Conservation (phyloP, 2,113 vertebrate genomes). For the Tetrax tetrax region DNA sequence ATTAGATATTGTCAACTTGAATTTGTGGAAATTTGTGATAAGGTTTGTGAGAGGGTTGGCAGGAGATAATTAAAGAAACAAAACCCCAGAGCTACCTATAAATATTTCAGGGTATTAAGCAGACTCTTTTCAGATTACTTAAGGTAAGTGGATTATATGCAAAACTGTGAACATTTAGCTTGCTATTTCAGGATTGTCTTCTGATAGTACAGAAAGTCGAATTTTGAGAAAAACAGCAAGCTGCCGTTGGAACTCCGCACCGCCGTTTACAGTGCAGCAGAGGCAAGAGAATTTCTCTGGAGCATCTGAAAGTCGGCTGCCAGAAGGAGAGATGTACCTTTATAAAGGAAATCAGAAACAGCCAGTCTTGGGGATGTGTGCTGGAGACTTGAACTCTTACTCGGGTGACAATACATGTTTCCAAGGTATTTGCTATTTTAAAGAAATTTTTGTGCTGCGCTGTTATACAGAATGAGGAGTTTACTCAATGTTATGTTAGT, state of each 20-base stretch:
- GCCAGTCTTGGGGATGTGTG: constrained; percentile 69
- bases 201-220: background rate
- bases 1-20: background rate
- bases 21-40: background rate
- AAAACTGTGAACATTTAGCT: background rate
- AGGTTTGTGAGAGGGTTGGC: background rate
- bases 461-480: background rate
- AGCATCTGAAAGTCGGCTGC: background rate
- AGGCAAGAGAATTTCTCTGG: background rate
- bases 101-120: background rate
- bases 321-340: background rate
- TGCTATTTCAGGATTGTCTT: constrained; percentile 66
- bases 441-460: background rate
- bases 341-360: constrained; percentile 60
- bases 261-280: background rate
- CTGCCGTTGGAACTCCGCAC: background rate
- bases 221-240: background rate
- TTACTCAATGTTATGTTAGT: background rate
- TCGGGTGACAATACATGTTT: constrained; percentile 35
- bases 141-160: background rate
- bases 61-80: background rate
- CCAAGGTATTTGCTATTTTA: constrained; percentile 62
- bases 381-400: constrained; percentile 67
- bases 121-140: background rate
- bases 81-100: background rate